A percentile compares a stretch with the other conserved stretches of the same genome.
These are phyloP conservation scores for Osmoderma eremita DNA, from an alignment of 2,888 invertebrate species.

Conservation along the genomic window DNA sequence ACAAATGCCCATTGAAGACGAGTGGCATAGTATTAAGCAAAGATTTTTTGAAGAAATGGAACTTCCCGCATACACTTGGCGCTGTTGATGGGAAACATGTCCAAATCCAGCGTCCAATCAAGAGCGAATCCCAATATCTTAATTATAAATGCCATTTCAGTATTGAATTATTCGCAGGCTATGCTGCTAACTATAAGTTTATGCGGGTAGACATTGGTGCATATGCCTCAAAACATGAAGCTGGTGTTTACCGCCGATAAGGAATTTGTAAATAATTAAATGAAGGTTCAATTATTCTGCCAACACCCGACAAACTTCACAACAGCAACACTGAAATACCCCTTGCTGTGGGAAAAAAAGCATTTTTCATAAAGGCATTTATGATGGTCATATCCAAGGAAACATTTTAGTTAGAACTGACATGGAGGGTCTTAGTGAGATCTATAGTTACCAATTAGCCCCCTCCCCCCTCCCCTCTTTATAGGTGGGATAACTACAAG, in stretches of 20 bases:
- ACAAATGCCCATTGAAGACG: neutral
- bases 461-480: too few relatives aligned
- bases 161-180: slow-evolving; percentile 14
- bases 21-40: neutral
- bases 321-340: slow-evolving; percentile 1
- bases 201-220: slow-evolving; percentile 10
- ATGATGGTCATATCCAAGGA: slow-evolving; percentile 14
- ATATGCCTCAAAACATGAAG: slow-evolving; percentile 3
- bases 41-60: neutral
- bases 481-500: too few relatives aligned
- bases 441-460: too few relatives aligned
- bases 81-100: neutral
- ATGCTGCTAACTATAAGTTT: slow-evolving; percentile 4
- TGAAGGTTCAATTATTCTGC: neutral
- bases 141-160: slow-evolving; percentile 38
- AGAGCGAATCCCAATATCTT: slow-evolving; percentile 30
- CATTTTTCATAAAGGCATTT: slow-evolving; percentile 1
- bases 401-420: neutral
- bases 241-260: neutral
- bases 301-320: neutral
- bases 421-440: too few relatives aligned
- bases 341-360: neutral
- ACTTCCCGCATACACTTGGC: neutral
- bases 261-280: neutral
- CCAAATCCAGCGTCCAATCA: neutral